Percentiles rank a stretch among this genome's conserved stretches.
These are phyloP conservation scores for Ceryle rudis DNA, from an alignment of 2,797 vertebrate species.

Conservation along the genomic window DNA sequence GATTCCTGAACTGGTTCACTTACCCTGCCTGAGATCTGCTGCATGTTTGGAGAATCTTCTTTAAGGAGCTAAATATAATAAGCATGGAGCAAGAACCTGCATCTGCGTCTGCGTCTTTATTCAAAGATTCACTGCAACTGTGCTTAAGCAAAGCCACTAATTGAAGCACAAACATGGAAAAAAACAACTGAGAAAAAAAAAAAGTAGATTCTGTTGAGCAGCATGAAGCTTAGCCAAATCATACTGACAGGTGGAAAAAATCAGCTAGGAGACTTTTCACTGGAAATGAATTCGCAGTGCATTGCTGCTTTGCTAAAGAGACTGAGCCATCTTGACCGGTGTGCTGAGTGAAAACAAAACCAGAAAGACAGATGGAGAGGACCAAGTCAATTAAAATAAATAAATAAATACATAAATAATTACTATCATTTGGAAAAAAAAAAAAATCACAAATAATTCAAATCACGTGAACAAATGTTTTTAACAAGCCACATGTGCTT, in stretches of 20 bases:
- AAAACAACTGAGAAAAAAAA: neutral
- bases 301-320: neutral
- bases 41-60: neutral
- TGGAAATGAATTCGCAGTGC: neutral
- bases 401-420: conserved; percentile 48
- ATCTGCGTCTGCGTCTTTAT: neutral
- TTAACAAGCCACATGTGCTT: conserved; percentile 20
- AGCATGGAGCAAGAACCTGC: neutral
- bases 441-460: conserved; percentile 23
- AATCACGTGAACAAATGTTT: conserved; percentile 14
- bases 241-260: neutral
- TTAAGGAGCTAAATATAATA: neutral
- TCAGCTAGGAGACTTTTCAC: neutral
- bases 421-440: neutral
- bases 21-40: neutral
- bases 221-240: neutral
- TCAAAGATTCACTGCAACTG: neutral
- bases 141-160: neutral
- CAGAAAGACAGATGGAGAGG: neutral
- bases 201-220: neutral
- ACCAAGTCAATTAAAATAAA: neutral
- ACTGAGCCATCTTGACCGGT: neutral
- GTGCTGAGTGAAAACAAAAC: neutral
- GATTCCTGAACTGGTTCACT: neutral
- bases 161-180: neutral